Evolutionary conservation across 2,888 invertebrate species (phyloP).

Genomic region (Metallyticus violacea): DNA sequence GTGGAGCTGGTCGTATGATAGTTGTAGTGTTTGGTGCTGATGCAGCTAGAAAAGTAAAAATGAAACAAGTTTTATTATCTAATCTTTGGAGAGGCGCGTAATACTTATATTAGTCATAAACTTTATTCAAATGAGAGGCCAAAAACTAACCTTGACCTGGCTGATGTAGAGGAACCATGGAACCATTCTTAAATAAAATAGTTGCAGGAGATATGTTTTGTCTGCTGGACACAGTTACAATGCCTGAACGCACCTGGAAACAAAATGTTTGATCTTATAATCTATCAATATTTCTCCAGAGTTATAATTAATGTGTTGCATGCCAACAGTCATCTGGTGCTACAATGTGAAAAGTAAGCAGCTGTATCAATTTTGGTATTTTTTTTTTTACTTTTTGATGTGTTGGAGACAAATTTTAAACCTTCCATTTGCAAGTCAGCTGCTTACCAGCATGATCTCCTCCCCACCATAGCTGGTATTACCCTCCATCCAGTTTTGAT

Average conservation of each 20-base stretch:
- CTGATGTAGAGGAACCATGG: neutral
- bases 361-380: too few relatives aligned
- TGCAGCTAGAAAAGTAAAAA: neutral
- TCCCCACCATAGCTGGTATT: too few relatives aligned
- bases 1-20: neutral
- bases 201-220: neutral
- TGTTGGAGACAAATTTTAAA: too few relatives aligned
- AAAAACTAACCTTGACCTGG: neutral
- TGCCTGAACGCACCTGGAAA: conserved; percentile 15
- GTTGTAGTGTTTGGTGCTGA: neutral
- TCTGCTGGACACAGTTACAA: neutral
- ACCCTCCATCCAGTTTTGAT: too few relatives aligned
- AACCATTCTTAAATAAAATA: conserved; percentile 3
- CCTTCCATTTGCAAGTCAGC: too few relatives aligned
- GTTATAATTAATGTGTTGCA: too few relatives aligned
- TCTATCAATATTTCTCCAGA: too few relatives aligned
- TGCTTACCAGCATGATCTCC: too few relatives aligned
- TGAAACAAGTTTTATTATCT: neutral
- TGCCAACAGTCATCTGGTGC: too few relatives aligned
- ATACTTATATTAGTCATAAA: neutral
- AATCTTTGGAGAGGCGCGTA: neutral
- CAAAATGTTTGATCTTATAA: too few relatives aligned
- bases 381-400: too few relatives aligned
- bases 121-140: neutral
- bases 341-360: too few relatives aligned